A percentile compares a stretch with the other conserved stretches of the same genome.
Evolutionary conservation across 2,888 invertebrate species (phyloP).

Genomic region (Podabrus alpinus): DNA sequence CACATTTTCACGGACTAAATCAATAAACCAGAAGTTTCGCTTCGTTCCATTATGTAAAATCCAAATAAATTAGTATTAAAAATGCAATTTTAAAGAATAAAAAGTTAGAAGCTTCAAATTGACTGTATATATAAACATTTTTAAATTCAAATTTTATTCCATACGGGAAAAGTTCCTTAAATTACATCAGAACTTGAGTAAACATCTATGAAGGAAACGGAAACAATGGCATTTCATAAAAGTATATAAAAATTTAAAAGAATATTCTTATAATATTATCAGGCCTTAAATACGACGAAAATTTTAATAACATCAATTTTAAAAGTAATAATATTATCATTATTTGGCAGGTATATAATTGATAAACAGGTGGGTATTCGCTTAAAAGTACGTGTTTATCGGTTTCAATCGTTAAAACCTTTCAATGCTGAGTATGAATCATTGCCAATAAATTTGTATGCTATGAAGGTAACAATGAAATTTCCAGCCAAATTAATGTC

Average conservation of each 20-base stretch:
- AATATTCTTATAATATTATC: neutral
- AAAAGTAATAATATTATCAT: neutral
- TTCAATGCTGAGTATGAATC: neutral
- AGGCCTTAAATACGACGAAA: neutral
- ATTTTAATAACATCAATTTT: neutral
- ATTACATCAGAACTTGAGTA: neutral
- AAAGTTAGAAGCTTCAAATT: neutral
- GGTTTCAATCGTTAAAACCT: neutral
- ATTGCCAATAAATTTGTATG: slow-evolving; percentile 3
- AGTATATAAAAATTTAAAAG: neutral
- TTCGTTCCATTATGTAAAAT: neutral
- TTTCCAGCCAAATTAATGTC: slow-evolving; percentile 10
- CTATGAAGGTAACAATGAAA: neutral
- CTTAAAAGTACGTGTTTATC: neutral
- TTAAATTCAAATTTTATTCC: neutral
- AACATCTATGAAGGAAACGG: neutral
- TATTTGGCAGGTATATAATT: neutral
- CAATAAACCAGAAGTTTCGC: neutral
- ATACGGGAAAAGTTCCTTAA: neutral
- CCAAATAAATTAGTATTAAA: neutral
- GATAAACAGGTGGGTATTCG: neutral
- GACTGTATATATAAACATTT: neutral
- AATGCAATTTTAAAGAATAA: neutral
- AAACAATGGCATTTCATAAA: neutral
- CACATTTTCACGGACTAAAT: neutral